phyloP scores from a whole-genome alignment of 2,113 vertebrate genomes.

The Myiagra hebetior region DNA sequence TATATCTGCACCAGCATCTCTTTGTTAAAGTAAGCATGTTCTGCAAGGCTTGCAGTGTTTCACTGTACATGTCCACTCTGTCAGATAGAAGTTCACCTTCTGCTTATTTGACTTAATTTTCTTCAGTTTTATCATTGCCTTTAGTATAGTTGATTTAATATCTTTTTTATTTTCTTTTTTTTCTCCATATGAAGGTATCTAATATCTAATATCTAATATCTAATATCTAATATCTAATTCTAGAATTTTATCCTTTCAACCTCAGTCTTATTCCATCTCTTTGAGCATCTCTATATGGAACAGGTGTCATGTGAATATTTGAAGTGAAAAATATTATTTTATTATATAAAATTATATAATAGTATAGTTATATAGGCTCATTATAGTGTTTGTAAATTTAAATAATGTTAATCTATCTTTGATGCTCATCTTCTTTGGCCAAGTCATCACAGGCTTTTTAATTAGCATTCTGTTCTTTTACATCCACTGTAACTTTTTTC shows the following conservation, averaged over 20 bases:
- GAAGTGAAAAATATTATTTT: not conserved
- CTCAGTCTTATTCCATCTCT: not conserved
- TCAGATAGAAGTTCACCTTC: not conserved
- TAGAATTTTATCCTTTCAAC: not conserved
- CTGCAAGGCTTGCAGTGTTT: not conserved
- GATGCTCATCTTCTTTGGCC: not conserved
- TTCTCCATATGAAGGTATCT: not conserved
- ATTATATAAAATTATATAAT: too few relatives aligned
- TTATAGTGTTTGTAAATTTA: not conserved
- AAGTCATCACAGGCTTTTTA: not conserved
- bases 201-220: not conserved
- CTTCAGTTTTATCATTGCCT: not conserved
- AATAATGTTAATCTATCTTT: not conserved
- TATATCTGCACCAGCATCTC: not conserved
- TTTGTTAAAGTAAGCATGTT: not conserved
- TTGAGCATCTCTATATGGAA: not conserved
- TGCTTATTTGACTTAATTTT: not conserved
- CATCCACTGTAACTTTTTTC: not conserved
- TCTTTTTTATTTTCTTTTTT: not conserved
- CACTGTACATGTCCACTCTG: not conserved
- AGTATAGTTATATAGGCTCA: too few relatives aligned
- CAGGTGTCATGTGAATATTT: not conserved
- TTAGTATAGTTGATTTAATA: not conserved
- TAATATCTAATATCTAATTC: not conserved
- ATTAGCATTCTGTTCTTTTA: not conserved